Evolutionary conservation across 64 coral and sea anemone species (phyloP).

Genomic region (Montipora efflorescens): DNA sequence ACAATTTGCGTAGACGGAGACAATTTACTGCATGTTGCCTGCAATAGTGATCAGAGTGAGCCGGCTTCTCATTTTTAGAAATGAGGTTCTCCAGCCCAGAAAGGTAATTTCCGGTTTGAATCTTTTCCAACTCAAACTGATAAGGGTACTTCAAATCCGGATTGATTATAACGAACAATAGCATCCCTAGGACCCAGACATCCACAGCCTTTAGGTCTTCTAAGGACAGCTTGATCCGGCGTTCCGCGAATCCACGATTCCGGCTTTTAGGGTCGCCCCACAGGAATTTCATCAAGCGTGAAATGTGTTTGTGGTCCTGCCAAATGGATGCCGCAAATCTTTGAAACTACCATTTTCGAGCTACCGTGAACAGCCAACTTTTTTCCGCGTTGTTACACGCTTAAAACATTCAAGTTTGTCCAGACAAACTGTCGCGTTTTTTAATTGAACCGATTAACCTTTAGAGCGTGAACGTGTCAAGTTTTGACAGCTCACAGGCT

Average conservation of each 20-base stretch:
- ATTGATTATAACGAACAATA: conserved; percentile 67
- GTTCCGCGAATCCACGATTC: neutral
- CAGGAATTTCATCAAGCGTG: neutral
- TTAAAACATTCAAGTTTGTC: too few species aligned
- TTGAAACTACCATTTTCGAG: too few species aligned
- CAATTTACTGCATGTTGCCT: neutral
- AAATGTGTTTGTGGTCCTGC: too few species aligned
- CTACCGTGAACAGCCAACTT: too few species aligned
- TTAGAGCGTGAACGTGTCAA: too few species aligned
- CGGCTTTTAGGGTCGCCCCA: too few species aligned
- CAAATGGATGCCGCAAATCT: too few species aligned
- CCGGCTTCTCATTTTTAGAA: conserved; percentile 33
- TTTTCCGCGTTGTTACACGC: too few species aligned
- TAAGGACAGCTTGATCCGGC: conserved; percentile 15
- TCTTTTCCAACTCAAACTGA: conserved; percentile 16
- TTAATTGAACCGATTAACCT: too few species aligned
- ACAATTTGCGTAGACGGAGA: conserved; percentile 5
- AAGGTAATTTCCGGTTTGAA: neutral
- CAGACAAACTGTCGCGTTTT: too few species aligned
- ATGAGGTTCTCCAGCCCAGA: neutral
- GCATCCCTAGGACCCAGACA: conserved; percentile 65
- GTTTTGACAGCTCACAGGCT: too few species aligned
- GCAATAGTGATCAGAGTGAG: conserved; percentile 32
- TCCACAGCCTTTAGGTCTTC: conserved; percentile 65
- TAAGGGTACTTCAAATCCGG: conserved; percentile 60